Base-by-base conservation (phyloP, 2,797 vertebrate genomes). In the Centroberyx gerrardi region DNA sequence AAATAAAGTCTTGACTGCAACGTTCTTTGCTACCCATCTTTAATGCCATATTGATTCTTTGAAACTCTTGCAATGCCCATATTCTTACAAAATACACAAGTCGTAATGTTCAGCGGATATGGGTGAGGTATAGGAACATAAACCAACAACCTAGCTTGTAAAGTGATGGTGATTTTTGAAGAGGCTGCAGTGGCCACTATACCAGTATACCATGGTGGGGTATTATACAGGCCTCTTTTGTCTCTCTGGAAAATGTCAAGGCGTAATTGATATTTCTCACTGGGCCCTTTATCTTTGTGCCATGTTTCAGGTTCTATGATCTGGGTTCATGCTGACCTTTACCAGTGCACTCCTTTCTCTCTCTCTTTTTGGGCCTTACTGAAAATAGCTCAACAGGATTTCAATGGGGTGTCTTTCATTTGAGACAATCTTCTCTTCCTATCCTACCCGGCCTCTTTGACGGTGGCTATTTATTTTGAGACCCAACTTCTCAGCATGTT, bases 211-310 rank as follows among this genome's bases (percentile, higher is more conserved):
- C 80, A 64, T 81, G 36, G 8, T 36, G 61, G 67, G 76, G 58
- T 85, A 73, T 87, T 93, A 82, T 84, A 89, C 75, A 49, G 74
- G 69, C 64, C 36, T 80, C 90, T 87, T 93, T 93, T 93, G 93
- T 93, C 91, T 93, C 90, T 90, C 71, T 90, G 86, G 90, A 93
- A 95, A 95, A 95, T 95, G 94, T 95, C 94, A 95, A 73, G 87
- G 70, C 81, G 91, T 92, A 93, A 94, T 92, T 94, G 93, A 94
- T 94, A 93, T 94, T 93, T 95, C 90, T 91, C 88, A 86, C 76
- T 58, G 79, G 82, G 82, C 69, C 78, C 84, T 92, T 94, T 92
- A 94, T 95, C 92, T 85, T 75, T 82, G 85, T 74, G 76, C 92
- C 87, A 83, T 94, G 92, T 92, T 93, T 87, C 81, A 90, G 87